Percentiles rank a stretch among this genome's conserved stretches.
These are phyloP conservation scores for Drosophila aff. DNA, from an alignment of 1,140 invertebrate species.

Conservation along the genomic window DNA sequence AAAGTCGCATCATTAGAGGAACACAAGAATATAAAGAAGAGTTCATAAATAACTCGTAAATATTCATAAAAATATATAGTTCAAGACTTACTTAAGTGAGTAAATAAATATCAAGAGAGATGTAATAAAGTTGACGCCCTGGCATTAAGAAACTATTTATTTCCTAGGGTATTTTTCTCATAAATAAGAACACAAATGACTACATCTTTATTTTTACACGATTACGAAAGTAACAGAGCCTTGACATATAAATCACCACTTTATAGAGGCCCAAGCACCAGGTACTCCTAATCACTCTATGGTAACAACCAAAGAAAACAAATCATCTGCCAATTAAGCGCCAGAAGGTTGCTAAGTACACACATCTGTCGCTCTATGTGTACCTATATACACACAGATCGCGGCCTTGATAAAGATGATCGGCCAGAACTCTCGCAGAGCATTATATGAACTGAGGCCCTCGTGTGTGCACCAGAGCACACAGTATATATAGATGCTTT, in stretches of 20 bases:
- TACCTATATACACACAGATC: slow-evolving; percentile 55
- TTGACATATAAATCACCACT: background rate
- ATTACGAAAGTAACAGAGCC: slow-evolving; percentile 4
- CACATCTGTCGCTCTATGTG: slow-evolving; percentile 28
- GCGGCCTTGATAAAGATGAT: slow-evolving; percentile 76
- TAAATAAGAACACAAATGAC: slow-evolving; percentile 1
- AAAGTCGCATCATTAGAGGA: background rate
- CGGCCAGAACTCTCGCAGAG: slow-evolving; percentile 43
- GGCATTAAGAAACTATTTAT: background rate
- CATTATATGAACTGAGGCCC: slow-evolving; percentile 59
- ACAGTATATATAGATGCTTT: slow-evolving; percentile 45
- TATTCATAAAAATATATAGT: background rate
- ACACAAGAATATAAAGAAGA: background rate
- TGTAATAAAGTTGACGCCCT: background rate
- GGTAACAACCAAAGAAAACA: slow-evolving; percentile 25
- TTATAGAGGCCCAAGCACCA: background rate
- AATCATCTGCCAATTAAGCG: slow-evolving; percentile 47
- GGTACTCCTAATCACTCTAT: slow-evolving; percentile 10
- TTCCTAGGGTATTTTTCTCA: background rate
- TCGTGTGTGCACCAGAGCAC: slow-evolving; percentile 30
- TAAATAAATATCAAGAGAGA: background rate
- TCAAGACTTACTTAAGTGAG: background rate
- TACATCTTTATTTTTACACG: background rate
- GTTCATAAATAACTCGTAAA: background rate
- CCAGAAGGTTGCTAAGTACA: slow-evolving; percentile 39